Evolutionary conservation across 2,113 vertebrate species (phyloP).

Genomic region (Phalacrocorax pelagicus): DNA sequence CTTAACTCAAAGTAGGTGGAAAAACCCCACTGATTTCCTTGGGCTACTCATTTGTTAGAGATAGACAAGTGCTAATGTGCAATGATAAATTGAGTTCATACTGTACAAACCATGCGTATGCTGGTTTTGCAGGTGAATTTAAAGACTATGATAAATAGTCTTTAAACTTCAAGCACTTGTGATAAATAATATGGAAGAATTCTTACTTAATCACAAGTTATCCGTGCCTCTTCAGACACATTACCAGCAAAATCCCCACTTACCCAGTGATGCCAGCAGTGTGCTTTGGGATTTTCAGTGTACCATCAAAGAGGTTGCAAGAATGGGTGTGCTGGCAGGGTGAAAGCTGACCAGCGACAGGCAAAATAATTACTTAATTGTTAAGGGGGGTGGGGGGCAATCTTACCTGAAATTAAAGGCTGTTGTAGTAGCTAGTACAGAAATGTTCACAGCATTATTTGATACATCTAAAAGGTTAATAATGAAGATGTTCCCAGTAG

Average conservation of each 20-base stretch:
- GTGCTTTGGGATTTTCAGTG: neutral
- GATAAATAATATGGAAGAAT: neutral
- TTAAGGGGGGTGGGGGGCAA: too few species aligned
- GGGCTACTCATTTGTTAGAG: neutral
- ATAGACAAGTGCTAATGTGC: neutral
- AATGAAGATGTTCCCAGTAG: neutral
- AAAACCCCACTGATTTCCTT: neutral
- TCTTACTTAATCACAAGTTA: neutral
- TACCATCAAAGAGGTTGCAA: neutral
- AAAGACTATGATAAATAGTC: too few species aligned
- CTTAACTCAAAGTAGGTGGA: neutral
- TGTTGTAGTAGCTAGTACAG: neutral
- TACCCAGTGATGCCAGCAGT: neutral
- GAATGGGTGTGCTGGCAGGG: neutral
- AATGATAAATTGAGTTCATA: neutral
- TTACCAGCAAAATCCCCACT: fast-evolving
- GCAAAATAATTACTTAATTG: neutral
- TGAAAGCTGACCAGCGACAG: neutral
- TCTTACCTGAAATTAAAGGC: neutral
- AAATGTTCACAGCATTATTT: neutral
- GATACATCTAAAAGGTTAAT: neutral
- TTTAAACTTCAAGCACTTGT: too few species aligned
- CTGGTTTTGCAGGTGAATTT: neutral
- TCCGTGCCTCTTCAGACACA: fast-evolving
- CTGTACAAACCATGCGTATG: neutral